Evolutionary conservation across 2,888 invertebrate species (phyloP), one percentile per base, ranked within the genome.

Genomic region (Eilema griseolum): DNA sequence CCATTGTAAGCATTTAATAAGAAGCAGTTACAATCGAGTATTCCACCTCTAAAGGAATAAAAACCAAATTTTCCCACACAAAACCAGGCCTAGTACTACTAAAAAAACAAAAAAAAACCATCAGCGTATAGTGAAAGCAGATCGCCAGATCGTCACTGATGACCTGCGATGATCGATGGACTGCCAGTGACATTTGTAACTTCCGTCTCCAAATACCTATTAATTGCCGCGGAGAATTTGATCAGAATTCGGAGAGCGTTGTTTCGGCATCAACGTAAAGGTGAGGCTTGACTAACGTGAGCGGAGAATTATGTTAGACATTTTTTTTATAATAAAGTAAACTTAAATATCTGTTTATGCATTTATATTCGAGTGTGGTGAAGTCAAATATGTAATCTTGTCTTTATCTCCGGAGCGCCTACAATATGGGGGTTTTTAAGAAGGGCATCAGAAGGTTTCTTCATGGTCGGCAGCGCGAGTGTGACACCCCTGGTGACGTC

Each of bases 101-200:
- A 52, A 52, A 52, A 52, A 46, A 7, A 20, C 5, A 46, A 52
- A 46, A 52, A 12, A 46, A 46, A 46, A 52, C 3, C 61, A n/a
- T 8, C 26, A 20, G 3, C 11, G 16, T 28, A 60, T 12, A 70
- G 82, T 68, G 80, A 80, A 80, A 80, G 81, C 74, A 41, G 26
- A 67, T 37, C 52, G 46, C 64, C 74, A 41, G 26, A 67, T 37
- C 52, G 46, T 67, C 66, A 61, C 10, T 37, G 69, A 69, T 75
- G 77, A 74, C 75, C 77, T 52, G 16, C 8, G 37, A 66, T 72
- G 80, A 80, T 81, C 75, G 33, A 80, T 77, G 69, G 60, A 60
- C 41, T 63, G 61, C 71, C 71, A 14, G 52, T 65, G 70, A 76
- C 81, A 72, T 70, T 60, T 41, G 70, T 70, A 76, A 76, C 74